Conservation (phyloP, 2,888 invertebrate species). For the Coremacera marginata region DNA sequence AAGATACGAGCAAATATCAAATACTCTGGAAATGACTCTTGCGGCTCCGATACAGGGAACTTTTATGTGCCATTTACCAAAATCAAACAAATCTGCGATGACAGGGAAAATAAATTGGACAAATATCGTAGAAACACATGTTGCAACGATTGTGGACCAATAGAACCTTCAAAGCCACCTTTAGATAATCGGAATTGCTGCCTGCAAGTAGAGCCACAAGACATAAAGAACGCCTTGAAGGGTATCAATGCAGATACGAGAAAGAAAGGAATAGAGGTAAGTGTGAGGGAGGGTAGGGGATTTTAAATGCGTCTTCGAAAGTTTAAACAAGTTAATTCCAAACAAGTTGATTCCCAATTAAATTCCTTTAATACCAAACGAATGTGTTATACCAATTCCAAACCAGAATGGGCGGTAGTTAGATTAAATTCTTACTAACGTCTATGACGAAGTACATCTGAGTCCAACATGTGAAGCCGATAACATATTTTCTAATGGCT, state of each 20-base stretch:
- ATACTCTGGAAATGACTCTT: conserved; percentile 64
- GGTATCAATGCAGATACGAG: conserved; percentile 61
- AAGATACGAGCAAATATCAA: conserved; percentile 66
- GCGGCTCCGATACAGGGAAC: conserved; percentile 50
- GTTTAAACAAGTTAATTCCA: too few species aligned
- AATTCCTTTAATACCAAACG: too few species aligned
- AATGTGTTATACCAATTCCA: too few species aligned
- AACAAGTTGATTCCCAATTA: too few species aligned
- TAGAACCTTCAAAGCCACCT: conserved; percentile 47
- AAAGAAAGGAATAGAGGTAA: conserved; percentile 67
- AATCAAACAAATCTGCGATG: conserved; percentile 57
- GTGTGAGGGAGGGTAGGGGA: too few species aligned
- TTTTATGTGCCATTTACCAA: conserved; percentile 61
- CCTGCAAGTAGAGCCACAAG: conserved; percentile 63
- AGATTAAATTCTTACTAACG: too few species aligned
- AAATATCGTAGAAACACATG: conserved; percentile 53
- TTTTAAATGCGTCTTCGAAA: too few species aligned
- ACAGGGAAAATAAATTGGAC: conserved; percentile 54
- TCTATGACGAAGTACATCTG: too few species aligned
- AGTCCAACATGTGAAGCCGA: too few species aligned
- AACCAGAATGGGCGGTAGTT: too few species aligned
- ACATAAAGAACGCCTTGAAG: conserved; percentile 61
- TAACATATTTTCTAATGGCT: too few species aligned
- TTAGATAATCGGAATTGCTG: conserved; percentile 60
- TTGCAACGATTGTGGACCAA: conserved; percentile 47